A percentile compares a stretch with the other conserved stretches of the same genome.
Evolutionary conservation across 1,140 invertebrate genomes (phyloP).

Genomic region (Zelostemma sp.): DNA sequence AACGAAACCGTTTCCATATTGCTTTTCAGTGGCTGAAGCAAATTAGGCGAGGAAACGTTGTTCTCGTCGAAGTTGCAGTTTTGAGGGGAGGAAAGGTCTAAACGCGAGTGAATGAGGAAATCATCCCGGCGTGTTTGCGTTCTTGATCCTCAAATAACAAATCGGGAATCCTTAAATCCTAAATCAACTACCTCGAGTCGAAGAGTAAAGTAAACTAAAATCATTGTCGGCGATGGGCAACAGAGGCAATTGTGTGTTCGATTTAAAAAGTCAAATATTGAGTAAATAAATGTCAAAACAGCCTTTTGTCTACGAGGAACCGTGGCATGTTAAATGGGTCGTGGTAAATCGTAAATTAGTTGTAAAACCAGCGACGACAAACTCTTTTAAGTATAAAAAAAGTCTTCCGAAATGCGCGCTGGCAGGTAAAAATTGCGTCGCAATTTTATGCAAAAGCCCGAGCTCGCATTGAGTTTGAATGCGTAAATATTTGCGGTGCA

Average conservation of each 20-base stretch:
- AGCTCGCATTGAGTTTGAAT: no score
- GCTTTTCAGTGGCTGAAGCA: no score
- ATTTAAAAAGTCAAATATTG: conserved; percentile 66
- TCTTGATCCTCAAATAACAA: conserved; percentile 65
- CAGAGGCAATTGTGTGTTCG: conserved; percentile 32
- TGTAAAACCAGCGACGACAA: no score
- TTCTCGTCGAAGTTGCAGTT: no score
- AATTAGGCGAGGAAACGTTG: no score
- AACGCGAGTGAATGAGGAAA: conserved; percentile 31
- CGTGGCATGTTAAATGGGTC: conserved; percentile 37
- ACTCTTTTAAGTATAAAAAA: no score
- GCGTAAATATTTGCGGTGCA: conserved; percentile 52
- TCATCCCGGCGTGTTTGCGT: conserved; percentile 61
- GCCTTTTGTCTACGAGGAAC: conserved; percentile 9
- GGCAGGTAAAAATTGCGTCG: no score
- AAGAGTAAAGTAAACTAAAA: conserved; percentile 57
- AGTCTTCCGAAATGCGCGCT: no score
- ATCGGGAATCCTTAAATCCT: conserved; percentile 66
- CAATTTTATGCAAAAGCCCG: no score
- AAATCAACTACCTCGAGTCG: conserved; percentile 63
- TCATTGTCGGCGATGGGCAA: conserved; percentile 44
- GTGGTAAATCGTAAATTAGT: conserved; percentile 16
- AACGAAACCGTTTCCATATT: conserved; percentile 5
- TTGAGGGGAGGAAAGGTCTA: conserved; percentile 1
- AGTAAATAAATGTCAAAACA: conserved; percentile 57